Conservation (phyloP, 2,888 invertebrate species). For the Napeogenes sylphis region DNA sequence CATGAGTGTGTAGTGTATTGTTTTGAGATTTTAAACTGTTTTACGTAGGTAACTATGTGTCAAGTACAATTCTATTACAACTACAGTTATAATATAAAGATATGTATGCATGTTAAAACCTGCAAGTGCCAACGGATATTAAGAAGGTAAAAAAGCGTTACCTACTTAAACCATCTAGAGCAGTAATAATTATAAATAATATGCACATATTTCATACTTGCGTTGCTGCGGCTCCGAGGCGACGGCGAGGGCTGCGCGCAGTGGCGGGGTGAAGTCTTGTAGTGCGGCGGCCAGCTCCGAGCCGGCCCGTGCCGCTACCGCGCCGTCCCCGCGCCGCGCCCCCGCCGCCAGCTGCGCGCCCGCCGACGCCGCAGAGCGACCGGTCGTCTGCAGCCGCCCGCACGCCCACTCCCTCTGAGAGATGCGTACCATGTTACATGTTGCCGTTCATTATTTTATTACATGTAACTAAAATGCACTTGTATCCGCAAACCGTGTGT, state of each 20-base stretch:
- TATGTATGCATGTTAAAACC: too few species aligned
- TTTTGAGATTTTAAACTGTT: not conserved
- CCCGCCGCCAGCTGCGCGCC: constrained; percentile 92
- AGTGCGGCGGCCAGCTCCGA: constrained; percentile 88
- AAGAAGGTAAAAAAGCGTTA: too few species aligned
- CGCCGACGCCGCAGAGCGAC: constrained; percentile 87
- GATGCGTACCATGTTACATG: not conserved
- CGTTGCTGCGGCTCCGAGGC: constrained; percentile 38
- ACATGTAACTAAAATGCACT: not conserved
- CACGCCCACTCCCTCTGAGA: constrained; percentile 72
- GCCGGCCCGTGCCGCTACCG: constrained; percentile 87
- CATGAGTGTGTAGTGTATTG: not conserved
- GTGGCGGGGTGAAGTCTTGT: constrained; percentile 84
- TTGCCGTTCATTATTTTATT: too few species aligned
- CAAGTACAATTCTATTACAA: too few species aligned
- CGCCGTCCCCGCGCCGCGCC: constrained; percentile 87
- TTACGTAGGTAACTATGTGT: too few species aligned
- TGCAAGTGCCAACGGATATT: too few species aligned
- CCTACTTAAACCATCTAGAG: too few species aligned
- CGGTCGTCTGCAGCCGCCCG: constrained; percentile 59
- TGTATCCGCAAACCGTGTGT: constrained; percentile 77
- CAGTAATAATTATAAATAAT: constrained; percentile 7
- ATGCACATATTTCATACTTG: constrained; percentile 32
- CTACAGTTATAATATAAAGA: too few species aligned
- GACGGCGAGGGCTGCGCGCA: constrained; percentile 88